phyloP scores from a whole-genome alignment of 2,113 vertebrate genomes.

The Thalassarche chlororhynchos region DNA sequence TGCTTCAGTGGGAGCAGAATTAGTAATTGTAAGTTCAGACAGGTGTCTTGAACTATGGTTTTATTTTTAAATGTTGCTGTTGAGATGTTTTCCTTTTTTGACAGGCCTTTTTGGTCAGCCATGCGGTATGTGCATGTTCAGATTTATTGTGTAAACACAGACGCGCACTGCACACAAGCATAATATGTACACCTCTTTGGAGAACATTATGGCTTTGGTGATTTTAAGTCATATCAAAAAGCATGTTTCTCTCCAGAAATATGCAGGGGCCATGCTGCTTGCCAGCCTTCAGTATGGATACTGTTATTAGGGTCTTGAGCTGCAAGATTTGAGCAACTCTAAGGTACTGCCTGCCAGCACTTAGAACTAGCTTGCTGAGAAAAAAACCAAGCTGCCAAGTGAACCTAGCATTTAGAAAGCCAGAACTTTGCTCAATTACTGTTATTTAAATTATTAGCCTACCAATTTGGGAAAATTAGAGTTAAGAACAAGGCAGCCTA shows the following conservation, averaged over 20 bases:
- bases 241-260: neutral
- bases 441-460: conserved; percentile 60
- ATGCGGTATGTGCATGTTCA: neutral
- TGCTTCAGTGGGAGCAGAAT: neutral
- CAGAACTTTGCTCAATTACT: conserved; percentile 53
- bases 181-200: neutral
- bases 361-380: neutral
- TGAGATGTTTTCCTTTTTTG: neutral
- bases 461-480: conserved; percentile 29
- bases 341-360: neutral
- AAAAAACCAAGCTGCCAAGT: neutral
- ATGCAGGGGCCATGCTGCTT: neutral
- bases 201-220: neutral
- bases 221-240: neutral
- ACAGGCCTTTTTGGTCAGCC: neutral
- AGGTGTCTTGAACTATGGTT: neutral
- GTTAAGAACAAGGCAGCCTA: conserved; percentile 30
- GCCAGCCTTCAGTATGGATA: neutral
- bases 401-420: conserved; percentile 45
- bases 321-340: neutral
- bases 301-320: conserved; percentile 23
- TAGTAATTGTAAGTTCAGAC: neutral
- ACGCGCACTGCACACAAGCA: neutral
- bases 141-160: neutral
- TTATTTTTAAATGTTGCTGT: neutral